Conservation (phyloP, 2,888 invertebrate genomes). For the Phania funesta region DNA sequence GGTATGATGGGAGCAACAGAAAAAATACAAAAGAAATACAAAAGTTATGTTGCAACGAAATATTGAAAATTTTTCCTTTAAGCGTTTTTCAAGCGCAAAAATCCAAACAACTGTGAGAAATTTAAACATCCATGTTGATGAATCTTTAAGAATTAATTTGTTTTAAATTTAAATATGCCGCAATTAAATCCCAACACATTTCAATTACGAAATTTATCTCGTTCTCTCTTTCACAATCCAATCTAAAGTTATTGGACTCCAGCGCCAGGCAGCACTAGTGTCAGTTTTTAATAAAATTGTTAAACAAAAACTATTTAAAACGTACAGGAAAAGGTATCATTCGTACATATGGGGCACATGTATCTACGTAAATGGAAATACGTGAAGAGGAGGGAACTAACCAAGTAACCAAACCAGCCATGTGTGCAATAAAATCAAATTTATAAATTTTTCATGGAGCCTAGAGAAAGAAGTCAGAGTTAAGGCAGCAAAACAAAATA, state of each 20-base stretch:
- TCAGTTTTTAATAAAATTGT: constrained; percentile 32
- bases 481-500: neutral
- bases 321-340: neutral
- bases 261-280: neutral
- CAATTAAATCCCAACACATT: constrained; percentile 5
- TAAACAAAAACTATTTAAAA: neutral
- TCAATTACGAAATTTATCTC: neutral
- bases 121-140: neutral
- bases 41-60: neutral
- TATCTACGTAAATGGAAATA: neutral
- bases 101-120: no score
- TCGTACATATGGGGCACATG: neutral
- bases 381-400: neutral
- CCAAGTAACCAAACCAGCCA: no score
- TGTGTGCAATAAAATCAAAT: neutral
- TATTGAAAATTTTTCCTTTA: no score
- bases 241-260: neutral
- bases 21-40: no score
- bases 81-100: no score
- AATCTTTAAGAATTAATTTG: neutral
- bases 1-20: neutral
- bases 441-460: neutral
- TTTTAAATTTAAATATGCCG: neutral
- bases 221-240: neutral
- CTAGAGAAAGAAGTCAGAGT: neutral